phyloP scores from a whole-genome alignment of 2,113 vertebrate genomes.

The Lipophrys pholis region DNA sequence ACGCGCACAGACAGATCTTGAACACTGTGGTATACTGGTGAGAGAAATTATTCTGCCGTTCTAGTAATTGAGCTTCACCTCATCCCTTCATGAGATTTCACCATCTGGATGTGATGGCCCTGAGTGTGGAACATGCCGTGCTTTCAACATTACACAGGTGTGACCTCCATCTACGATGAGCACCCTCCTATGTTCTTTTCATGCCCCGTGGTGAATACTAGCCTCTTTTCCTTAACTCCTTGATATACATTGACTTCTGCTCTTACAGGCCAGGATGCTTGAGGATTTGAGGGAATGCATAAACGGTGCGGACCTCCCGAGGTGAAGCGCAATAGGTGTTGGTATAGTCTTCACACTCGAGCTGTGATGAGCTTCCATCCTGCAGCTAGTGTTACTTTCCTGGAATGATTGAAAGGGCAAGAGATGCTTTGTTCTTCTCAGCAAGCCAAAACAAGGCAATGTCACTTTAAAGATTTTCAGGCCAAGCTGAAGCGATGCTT shows the following conservation, averaged over 20 bases:
- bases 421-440: conserved; percentile 16
- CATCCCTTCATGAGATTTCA: conserved; percentile 33
- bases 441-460: conserved; percentile 1
- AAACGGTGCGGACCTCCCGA: background rate
- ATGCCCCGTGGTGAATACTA: conserved; percentile 5
- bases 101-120: conserved; percentile 58
- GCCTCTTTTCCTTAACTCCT: background rate
- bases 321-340: conserved; percentile 5
- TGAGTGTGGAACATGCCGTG: conserved; percentile 44
- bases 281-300: background rate
- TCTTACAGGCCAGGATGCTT: background rate
- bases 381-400: conserved; percentile 7
- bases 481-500: conserved; percentile 6
- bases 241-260: background rate
- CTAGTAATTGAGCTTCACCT: conserved; percentile 40
- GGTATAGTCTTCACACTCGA: conserved; percentile 17
- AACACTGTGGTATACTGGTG: conserved; percentile 30
- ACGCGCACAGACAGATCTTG: conserved; percentile 33
- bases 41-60: conserved; percentile 25
- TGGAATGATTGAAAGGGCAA: conserved; percentile 2
- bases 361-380: background rate
- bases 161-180: conserved; percentile 44
- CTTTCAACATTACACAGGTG: conserved; percentile 55
- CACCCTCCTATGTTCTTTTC: conserved; percentile 1
- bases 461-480: conserved; percentile 25